These are phyloP conservation scores for Menidia beryllina DNA, from an alignment of 2,113 vertebrate species.

Conservation along the genomic window DNA sequence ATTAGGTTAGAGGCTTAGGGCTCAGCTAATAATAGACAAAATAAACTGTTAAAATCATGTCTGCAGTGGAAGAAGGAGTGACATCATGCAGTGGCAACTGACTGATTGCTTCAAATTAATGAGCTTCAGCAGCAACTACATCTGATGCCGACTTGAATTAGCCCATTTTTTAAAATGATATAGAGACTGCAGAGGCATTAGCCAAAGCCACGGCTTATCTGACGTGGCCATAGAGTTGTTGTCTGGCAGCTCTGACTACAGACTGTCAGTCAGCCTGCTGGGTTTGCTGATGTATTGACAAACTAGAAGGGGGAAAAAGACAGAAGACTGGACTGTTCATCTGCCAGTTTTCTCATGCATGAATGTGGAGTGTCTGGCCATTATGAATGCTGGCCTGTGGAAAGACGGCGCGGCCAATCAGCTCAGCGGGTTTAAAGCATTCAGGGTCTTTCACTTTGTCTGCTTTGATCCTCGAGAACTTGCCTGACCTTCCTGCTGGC, in stretches of 20 bases:
- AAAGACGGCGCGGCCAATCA: slow-evolving; percentile 12
- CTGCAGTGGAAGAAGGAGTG: background rate
- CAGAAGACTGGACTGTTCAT: background rate
- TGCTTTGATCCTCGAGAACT: slow-evolving; percentile 43
- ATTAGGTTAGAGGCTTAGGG: background rate
- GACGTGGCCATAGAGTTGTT: background rate
- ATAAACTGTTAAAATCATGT: background rate
- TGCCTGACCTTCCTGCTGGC: slow-evolving; percentile 47
- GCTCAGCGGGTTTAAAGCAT: slow-evolving; percentile 34
- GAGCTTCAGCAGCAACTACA: background rate
- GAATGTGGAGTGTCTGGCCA: slow-evolving; percentile 20
- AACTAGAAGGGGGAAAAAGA: background rate
- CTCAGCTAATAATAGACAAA: background rate
- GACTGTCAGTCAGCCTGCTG: background rate
- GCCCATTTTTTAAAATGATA: background rate
- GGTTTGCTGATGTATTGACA: slow-evolving; percentile 10
- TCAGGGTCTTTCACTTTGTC: slow-evolving; percentile 26
- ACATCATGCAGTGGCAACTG: background rate
- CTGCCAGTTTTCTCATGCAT: slow-evolving; percentile 11
- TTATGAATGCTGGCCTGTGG: background rate
- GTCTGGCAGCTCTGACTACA: slow-evolving; percentile 7
- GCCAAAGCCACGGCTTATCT: background rate
- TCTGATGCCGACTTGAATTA: too few species aligned
- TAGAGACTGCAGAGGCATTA: background rate
- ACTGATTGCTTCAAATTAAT: background rate